phyloP scores from a whole-genome alignment of 2,888 invertebrate genomes.

The Nipponacmea schrenckii region DNA sequence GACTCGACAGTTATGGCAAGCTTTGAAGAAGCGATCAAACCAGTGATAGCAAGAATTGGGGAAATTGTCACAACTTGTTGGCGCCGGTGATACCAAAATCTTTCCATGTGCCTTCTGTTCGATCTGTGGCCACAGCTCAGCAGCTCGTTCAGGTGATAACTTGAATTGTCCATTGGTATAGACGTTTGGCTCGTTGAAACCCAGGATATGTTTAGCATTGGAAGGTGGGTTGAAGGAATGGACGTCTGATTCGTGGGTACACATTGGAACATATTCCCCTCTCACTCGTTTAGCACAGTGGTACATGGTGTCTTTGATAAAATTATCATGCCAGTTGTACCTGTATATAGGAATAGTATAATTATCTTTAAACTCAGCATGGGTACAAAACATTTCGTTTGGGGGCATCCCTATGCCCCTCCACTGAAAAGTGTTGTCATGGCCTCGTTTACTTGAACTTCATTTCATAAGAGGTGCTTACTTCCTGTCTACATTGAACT shows the following conservation, averaged over 20 bases:
- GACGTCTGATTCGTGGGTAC: background rate
- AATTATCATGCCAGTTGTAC: slow-evolving; percentile 6
- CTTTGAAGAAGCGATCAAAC: slow-evolving; percentile 42
- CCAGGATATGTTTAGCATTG: slow-evolving; percentile 3
- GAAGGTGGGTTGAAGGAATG: background rate
- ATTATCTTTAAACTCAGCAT: too few relatives aligned
- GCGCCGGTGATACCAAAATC: slow-evolving; percentile 42
- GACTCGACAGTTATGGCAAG: slow-evolving; percentile 39
- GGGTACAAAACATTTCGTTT: too few relatives aligned
- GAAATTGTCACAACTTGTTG: slow-evolving; percentile 25
- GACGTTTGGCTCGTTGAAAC: slow-evolving; percentile 16
- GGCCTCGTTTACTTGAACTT: too few relatives aligned
- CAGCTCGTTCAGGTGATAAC: slow-evolving; percentile 22
- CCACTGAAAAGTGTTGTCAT: too few relatives aligned
- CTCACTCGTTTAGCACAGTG: slow-evolving; percentile 9
- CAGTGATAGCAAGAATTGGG: slow-evolving; percentile 33
- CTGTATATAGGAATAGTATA: slow-evolving; percentile 4
- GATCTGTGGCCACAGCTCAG: slow-evolving; percentile 36
- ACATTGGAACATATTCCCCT: slow-evolving; percentile 16
- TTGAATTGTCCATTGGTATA: slow-evolving; percentile 14
- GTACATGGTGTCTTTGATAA: background rate
- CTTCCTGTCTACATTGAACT: too few relatives aligned
- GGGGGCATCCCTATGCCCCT: too few relatives aligned
- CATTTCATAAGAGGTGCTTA: too few relatives aligned
- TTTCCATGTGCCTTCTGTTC: slow-evolving; percentile 29